Conservation (phyloP, 2,888 invertebrate species). For the Chrysolina oricalcia region DNA sequence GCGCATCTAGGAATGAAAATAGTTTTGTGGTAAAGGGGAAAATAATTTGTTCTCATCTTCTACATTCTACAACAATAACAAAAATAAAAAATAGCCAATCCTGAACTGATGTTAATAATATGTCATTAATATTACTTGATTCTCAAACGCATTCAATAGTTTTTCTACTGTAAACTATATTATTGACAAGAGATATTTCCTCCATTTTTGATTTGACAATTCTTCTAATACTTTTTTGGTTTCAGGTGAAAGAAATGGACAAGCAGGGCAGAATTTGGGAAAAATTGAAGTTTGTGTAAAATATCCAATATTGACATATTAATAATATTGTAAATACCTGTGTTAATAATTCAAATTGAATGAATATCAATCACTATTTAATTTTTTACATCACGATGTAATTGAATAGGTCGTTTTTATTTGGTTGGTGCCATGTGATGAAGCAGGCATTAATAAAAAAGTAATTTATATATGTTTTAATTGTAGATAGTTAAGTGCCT, state of each 20-base stretch:
- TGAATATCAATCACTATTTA: conserved; percentile 46
- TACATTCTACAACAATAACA: too few species aligned
- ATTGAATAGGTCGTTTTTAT: conserved; percentile 54
- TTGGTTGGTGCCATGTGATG: conserved; percentile 67
- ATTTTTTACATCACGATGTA: conserved; percentile 56
- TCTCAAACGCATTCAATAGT: too few species aligned
- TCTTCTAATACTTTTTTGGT: conserved; percentile 9
- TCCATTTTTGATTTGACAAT: too few species aligned
- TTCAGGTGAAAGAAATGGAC: background rate
- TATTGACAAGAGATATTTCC: too few species aligned
- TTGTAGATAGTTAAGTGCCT: conserved; percentile 66
- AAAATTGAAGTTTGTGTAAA: conserved; percentile 37
- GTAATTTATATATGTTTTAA: conserved; percentile 63
- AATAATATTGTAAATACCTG: conserved; percentile 39
- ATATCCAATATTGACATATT: conserved; percentile 2
- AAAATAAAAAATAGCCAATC: too few species aligned
- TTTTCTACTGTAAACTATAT: too few species aligned
- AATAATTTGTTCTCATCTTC: too few species aligned
- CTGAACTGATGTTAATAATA: too few species aligned
- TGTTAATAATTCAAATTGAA: conserved; percentile 45
- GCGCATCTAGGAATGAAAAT: too few species aligned
- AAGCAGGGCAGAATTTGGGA: background rate
- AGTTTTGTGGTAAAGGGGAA: too few species aligned
- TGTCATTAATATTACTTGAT: too few species aligned
- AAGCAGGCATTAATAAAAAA: conserved; percentile 64